These are phyloP conservation scores for Ataeniobius toweri DNA, from an alignment of 2,797 vertebrate species.

Conservation along the genomic window DNA sequence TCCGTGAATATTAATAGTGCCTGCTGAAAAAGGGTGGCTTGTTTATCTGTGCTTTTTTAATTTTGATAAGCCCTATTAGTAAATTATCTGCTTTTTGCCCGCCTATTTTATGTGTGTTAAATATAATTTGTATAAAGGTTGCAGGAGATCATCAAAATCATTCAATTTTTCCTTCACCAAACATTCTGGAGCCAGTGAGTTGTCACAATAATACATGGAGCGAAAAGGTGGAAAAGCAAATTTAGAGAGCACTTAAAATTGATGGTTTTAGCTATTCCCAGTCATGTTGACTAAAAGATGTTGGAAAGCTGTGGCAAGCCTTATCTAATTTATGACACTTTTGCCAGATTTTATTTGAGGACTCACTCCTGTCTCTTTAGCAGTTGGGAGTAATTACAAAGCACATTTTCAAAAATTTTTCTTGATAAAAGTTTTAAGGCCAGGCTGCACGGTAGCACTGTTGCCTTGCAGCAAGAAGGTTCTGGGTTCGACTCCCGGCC, in stretches of 20 bases:
- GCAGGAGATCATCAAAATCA: constrained; percentile 21
- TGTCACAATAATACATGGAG: constrained; percentile 29
- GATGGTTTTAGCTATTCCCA: constrained; percentile 34
- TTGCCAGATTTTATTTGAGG: constrained; percentile 54
- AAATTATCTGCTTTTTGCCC: constrained; percentile 28
- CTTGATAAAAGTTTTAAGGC: constrained; percentile 8
- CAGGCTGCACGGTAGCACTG: too few species aligned
- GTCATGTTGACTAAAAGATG: constrained; percentile 51
- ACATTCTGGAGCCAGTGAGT: constrained; percentile 27
- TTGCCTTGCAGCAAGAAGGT: too few species aligned
- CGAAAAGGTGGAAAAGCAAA: constrained; percentile 7
- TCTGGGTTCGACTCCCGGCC: too few species aligned
- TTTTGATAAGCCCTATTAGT: constrained; percentile 34
- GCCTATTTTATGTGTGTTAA: constrained; percentile 20
- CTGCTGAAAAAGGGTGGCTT: constrained; percentile 13
- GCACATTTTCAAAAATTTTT: constrained; percentile 40
- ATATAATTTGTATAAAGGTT: constrained; percentile 29
- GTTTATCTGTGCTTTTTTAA: constrained; percentile 34
- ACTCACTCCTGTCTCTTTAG: constrained; percentile 62
- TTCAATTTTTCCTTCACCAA: constrained; percentile 29
- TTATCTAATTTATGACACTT: constrained; percentile 52
- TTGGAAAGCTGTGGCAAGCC: constrained; percentile 42
- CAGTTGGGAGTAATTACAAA: constrained; percentile 60
- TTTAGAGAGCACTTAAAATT: constrained; percentile 31
- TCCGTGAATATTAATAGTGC: constrained; percentile 43